Conservation (phyloP, 2,888 invertebrate genomes). For the Unio delphinus region DNA sequence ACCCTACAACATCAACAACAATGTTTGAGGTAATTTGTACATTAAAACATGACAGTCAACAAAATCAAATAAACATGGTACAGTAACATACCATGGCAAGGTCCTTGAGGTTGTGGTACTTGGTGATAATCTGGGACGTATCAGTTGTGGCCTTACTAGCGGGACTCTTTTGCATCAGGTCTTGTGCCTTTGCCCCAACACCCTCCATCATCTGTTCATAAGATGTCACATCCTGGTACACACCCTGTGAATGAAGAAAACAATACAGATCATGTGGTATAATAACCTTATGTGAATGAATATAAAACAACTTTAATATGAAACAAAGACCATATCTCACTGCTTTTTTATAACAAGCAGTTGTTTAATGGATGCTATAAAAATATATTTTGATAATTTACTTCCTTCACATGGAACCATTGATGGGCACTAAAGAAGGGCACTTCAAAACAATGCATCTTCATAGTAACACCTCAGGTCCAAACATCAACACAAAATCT, state of each 20-base stretch:
- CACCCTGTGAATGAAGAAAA: slow-evolving; percentile 75
- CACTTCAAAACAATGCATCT: too few relatives aligned
- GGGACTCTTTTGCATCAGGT: slow-evolving; percentile 90
- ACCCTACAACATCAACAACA: background rate
- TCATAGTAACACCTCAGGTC: too few relatives aligned
- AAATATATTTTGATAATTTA: too few relatives aligned
- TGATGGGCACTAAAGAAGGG: too few relatives aligned
- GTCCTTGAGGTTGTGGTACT: slow-evolving; percentile 90
- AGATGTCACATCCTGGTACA: slow-evolving; percentile 96
- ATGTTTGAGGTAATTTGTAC: background rate
- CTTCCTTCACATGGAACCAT: too few relatives aligned
- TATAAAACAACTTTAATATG: too few relatives aligned
- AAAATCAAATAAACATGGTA: background rate
- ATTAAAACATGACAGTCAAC: background rate
- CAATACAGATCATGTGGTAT: background rate
- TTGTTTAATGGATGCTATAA: too few relatives aligned
- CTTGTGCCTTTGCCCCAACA: slow-evolving; percentile 92
- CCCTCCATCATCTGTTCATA: slow-evolving; percentile 98
- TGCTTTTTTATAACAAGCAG: too few relatives aligned
- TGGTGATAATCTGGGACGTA: slow-evolving; percentile 90
- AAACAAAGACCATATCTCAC: too few relatives aligned
- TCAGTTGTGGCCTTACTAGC: slow-evolving; percentile 60
- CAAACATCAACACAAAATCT: too few relatives aligned
- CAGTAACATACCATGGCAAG: slow-evolving; percentile 77
- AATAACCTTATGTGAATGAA: slow-evolving; percentile 2